A percentile compares a stretch with the other conserved stretches of the same genome.
These are phyloP conservation scores for Hirudinaria manillensis DNA, from an alignment of 2,888 invertebrate genomes.

Conservation along the genomic window DNA sequence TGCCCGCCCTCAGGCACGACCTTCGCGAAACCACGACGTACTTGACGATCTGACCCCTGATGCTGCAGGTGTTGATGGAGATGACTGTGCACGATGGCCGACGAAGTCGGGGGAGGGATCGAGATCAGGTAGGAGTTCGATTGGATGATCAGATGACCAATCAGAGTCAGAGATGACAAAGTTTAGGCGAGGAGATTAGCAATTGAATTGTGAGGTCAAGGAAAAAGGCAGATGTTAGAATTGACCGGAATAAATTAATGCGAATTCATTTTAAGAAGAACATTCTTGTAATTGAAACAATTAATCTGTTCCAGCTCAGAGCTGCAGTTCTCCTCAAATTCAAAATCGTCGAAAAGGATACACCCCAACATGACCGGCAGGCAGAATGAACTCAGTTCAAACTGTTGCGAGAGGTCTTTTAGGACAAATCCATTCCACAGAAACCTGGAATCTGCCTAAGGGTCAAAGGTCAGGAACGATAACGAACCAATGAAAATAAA, in stretches of 20 bases:
- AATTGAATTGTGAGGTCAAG: too few species aligned
- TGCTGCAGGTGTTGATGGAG: slow-evolving; percentile 70
- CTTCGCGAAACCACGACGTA: slow-evolving; percentile 86
- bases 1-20: slow-evolving; percentile 75
- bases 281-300: too few species aligned
- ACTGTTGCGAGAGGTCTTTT: slow-evolving; percentile 66
- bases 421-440: slow-evolving; percentile 86
- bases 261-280: too few species aligned
- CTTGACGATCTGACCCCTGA: slow-evolving; percentile 75
- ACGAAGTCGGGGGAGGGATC: background rate
- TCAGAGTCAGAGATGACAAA: too few species aligned
- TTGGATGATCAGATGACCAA: too few species aligned
- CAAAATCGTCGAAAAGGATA: slow-evolving; percentile 46
- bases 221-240: too few species aligned
- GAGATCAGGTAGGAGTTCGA: background rate
- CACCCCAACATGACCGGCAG: slow-evolving; percentile 86
- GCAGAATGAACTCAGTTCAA: slow-evolving; percentile 63
- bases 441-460: slow-evolving; percentile 72
- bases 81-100: slow-evolving; percentile 57
- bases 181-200: too few species aligned
- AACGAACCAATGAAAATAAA: background rate
- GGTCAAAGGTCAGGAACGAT: background rate
- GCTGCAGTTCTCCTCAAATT: too few species aligned
- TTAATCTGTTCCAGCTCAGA: too few species aligned
- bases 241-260: too few species aligned